Percentiles rank a stretch among this genome's conserved stretches.
Evolutionary conservation across 1,140 invertebrate species (phyloP).

Genomic region (Calephelis nemesis): DNA sequence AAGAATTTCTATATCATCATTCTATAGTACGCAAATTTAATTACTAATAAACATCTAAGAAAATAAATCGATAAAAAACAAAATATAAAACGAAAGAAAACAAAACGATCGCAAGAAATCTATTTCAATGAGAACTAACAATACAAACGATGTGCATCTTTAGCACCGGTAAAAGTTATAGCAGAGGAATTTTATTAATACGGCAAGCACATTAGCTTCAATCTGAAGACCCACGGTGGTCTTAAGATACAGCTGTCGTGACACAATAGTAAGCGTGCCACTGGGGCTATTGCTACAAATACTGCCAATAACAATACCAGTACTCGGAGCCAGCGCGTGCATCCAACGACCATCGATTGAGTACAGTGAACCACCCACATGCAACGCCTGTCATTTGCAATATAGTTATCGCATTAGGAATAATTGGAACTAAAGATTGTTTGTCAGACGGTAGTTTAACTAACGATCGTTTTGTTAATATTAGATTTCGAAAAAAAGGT

Average conservation of each 20-base stretch:
- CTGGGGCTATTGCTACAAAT: constrained; percentile 51
- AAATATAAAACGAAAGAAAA: not conserved
- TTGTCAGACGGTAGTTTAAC: not conserved
- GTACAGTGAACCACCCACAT: constrained; percentile 62
- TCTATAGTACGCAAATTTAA: too few relatives aligned
- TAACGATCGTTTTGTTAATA: too few relatives aligned
- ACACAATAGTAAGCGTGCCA: constrained; percentile 46
- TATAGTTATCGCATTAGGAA: constrained; percentile 22
- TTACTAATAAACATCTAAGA: too few relatives aligned
- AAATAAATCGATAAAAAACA: not conserved
- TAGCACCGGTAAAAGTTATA: constrained; percentile 2
- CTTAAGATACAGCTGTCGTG: constrained; percentile 33
- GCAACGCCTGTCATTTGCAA: constrained; percentile 43
- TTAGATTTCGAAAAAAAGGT: too few relatives aligned
- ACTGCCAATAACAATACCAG: constrained; percentile 63
- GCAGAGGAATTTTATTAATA: constrained; percentile 7
- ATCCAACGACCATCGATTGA: constrained; percentile 61
- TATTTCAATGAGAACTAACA: not conserved
- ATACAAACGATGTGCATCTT: not conserved
- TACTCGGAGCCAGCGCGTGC: constrained; percentile 60
- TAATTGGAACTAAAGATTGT: constrained; percentile 4
- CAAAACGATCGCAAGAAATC: not conserved
- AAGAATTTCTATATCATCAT: too few relatives aligned
- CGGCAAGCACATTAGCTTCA: constrained; percentile 23
- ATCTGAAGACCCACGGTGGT: constrained; percentile 42